Evolutionary conservation across 2,888 invertebrate species (phyloP), one percentile per base, ranked within the genome.

Genomic region (Apodemia hepburni): DNA sequence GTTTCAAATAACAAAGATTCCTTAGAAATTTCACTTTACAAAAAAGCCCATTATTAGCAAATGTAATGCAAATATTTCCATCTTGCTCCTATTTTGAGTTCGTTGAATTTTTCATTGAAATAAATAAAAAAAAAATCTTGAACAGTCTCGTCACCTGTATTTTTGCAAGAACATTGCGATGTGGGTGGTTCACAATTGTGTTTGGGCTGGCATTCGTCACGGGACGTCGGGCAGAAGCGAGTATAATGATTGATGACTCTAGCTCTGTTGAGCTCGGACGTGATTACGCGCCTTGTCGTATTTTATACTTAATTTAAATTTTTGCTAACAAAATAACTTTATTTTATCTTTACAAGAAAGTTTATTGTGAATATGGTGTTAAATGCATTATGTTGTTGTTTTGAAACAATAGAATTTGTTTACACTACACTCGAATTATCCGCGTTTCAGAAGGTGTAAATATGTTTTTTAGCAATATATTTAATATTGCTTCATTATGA

Each of bases 181-280:
- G 88, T 89, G 88, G 76, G 78, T 79, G 71, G 74, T 74, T 77
- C 77, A 86, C 87, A 87, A 87, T 86, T 79, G 83, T 90, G 89
- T 91, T 90, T 88, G 85, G 82, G 80, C 81, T 87, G 84, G 85
- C 82, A 88, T 90, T 87, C 87, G 90, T 90, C 88, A 87, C 82
- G 86, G 87, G 87, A 85, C 84, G 85, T 80, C 80, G 73, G 71
- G 71, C 74, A 27, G 54, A 66, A 72, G 66, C 69, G 62, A 62
- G 67, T 57, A 68, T 65, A 73, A 75, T 89, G 89, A 90, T 89
- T 88, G 88, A 90, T 90, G 85, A 80, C 78, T 77, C 70, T 69
- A 65, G 71, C 72, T 69, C 15, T 54, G 54, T 15, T 27, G 54
- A 54, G 59, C 45, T 60, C 61, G 67, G 63, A 64, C 68, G 27